A percentile compares a stretch with the other conserved stretches of the same genome.
Evolutionary conservation across 2,797 vertebrate genomes (phyloP).

Genomic region (Cyclopterus lumpus): DNA sequence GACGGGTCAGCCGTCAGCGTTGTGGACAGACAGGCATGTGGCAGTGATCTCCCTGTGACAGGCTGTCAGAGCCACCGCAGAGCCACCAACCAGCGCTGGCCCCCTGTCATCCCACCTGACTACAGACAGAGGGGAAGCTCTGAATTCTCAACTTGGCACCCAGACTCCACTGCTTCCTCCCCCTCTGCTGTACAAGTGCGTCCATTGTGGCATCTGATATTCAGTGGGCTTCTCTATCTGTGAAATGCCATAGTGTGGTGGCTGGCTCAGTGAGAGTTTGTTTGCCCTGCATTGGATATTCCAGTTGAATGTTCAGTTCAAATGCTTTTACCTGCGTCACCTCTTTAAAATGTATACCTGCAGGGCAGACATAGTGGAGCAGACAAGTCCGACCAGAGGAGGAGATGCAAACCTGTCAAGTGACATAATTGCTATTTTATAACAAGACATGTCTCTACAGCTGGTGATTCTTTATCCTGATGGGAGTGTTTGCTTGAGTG

Average conservation of each 20-base stretch:
- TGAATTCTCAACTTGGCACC: conserved; percentile 76
- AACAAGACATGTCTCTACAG: conserved; percentile 52
- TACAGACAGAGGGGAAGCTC: conserved; percentile 73
- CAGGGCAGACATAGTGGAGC: conserved; percentile 34
- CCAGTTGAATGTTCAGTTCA: conserved; percentile 42
- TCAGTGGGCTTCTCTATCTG: conserved; percentile 50
- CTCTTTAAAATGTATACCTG: conserved; percentile 36
- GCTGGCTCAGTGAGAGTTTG: conserved; percentile 32
- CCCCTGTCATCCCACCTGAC: conserved; percentile 85
- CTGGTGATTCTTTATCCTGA: conserved; percentile 44
- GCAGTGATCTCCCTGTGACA: conserved; percentile 91
- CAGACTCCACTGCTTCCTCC: conserved; percentile 44
- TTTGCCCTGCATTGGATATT: conserved; percentile 48
- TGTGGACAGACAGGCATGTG: conserved; percentile 83
- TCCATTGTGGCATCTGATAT: conserved; percentile 50
- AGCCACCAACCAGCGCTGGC: conserved; percentile 74
- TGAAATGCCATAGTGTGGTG: conserved; percentile 27
- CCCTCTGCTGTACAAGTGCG: conserved; percentile 41
- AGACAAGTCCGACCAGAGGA: conserved; percentile 34
- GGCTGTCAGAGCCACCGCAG: conserved; percentile 85
- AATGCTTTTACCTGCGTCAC: conserved; percentile 38
- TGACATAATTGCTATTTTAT: conserved; percentile 64
- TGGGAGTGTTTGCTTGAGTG: conserved; percentile 40
- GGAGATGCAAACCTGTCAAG: conserved; percentile 60
- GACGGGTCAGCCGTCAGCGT: conserved; percentile 92